Evolutionary conservation across 2,888 invertebrate genomes (phyloP).

Genomic region (Sphaerolaimus hirsutus): DNA sequence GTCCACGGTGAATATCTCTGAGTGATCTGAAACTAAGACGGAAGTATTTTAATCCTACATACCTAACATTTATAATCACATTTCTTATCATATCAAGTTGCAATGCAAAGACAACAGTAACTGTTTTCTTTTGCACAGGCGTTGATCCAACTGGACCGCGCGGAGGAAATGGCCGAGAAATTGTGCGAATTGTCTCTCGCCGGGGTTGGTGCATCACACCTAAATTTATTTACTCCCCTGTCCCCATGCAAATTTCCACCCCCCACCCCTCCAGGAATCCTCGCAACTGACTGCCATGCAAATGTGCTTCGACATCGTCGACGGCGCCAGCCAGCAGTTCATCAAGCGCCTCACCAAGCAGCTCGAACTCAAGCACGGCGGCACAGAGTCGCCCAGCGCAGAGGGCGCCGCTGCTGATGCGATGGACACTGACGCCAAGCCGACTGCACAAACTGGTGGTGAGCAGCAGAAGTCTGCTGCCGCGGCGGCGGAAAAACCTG

Average conservation of each 20-base stretch:
- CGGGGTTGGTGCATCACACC: neutral
- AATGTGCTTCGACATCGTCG: conserved; percentile 93
- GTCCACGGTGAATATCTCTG: too few relatives aligned
- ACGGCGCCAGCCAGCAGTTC: conserved; percentile 93
- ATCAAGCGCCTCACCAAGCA: conserved; percentile 27
- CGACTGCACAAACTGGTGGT: too few relatives aligned
- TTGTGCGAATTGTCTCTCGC: neutral
- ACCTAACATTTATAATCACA: too few relatives aligned
- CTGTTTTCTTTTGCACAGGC: conserved; percentile 9
- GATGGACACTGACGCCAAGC: too few relatives aligned
- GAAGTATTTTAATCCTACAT: too few relatives aligned
- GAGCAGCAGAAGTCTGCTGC: too few relatives aligned
- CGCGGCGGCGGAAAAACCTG: too few relatives aligned
- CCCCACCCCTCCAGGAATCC: conserved; percentile 4
- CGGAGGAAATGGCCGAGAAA: conserved; percentile 13
- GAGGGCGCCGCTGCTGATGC: neutral
- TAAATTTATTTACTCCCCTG: neutral
- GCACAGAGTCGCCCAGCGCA: neutral
- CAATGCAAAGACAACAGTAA: neutral
- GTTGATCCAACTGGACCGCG: conserved; percentile 16
- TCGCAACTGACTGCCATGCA: conserved; percentile 56
- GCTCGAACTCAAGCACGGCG: neutral
- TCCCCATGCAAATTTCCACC: too few relatives aligned
- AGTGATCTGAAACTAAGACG: too few relatives aligned
- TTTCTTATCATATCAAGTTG: too few relatives aligned